Percentiles rank a stretch among this genome's conserved stretches.
Conservation (phyloP, 1,140 invertebrate species). For the Aphaenogaster rudis region DNA sequence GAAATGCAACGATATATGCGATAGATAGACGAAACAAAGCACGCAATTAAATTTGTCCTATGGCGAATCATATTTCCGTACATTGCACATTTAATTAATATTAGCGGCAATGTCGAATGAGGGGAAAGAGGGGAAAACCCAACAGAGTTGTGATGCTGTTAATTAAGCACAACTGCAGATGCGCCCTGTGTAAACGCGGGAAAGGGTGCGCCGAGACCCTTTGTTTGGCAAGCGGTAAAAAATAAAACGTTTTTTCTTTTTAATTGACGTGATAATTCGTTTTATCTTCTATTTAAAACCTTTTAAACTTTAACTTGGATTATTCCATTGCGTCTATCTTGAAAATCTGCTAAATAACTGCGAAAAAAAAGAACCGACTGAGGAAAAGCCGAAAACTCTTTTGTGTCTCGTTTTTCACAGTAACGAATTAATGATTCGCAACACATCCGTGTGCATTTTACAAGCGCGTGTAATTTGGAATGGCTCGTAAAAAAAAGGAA, state of each 20-base stretch:
- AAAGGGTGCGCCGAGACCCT: not conserved
- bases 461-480: not conserved
- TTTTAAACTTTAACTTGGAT: conserved; percentile 12
- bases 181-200: not conserved
- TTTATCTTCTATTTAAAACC: not conserved
- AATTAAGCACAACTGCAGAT: conserved; percentile 53
- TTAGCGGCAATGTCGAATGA: conserved; percentile 45
- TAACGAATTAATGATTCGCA: conserved; percentile 23
- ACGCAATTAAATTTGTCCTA: conserved; percentile 45
- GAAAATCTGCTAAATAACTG: conserved; percentile 2
- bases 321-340: not conserved
- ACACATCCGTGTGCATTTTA: not conserved
- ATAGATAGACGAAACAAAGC: conserved; percentile 43
- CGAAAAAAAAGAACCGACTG: not conserved
- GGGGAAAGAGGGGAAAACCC: not conserved
- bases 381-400: conserved; percentile 20
- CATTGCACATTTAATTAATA: conserved; percentile 51
- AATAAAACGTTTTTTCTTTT: conserved; percentile 2
- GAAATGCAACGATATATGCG: conserved; percentile 13
- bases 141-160: conserved; percentile 32
- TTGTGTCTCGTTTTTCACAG: not conserved
- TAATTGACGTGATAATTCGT: not conserved
- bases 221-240: conserved; percentile 21
- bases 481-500: not conserved
- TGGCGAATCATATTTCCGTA: conserved; percentile 30